phyloP scores from a whole-genome alignment of 2,797 vertebrate genomes.

The Scolopax rusticola region DNA sequence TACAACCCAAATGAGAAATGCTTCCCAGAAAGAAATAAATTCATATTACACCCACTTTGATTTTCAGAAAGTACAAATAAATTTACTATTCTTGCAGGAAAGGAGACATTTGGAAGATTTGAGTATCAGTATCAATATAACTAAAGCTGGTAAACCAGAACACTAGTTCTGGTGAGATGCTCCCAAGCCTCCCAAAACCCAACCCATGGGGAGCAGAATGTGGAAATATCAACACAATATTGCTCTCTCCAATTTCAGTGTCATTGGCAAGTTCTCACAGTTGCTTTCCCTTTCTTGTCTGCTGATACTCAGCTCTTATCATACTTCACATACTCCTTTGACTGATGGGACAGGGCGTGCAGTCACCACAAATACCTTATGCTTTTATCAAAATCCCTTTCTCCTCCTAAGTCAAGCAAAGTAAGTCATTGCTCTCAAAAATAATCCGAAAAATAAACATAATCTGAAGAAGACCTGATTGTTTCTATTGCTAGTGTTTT shows the following conservation, averaged over 20 bases:
- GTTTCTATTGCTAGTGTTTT: not conserved
- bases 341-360: not conserved
- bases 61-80: not conserved
- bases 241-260: not conserved
- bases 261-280: not conserved
- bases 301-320: not conserved
- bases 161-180: not conserved
- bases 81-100: not conserved
- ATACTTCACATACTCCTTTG: not conserved
- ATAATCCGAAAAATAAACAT: not conserved
- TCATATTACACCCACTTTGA: not conserved
- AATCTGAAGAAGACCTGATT: not conserved
- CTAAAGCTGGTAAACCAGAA: not conserved
- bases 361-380: not conserved
- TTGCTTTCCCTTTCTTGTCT: not conserved
- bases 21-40: not conserved
- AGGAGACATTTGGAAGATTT: not conserved
- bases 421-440: not conserved
- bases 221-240: not conserved
- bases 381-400: not conserved
- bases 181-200: not conserved
- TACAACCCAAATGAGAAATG: accelerated
- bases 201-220: accelerated
- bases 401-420: not conserved
- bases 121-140: not conserved